Evolutionary conservation across 2,797 vertebrate genomes (phyloP), one percentile per base, ranked within the genome.

Genomic region (Orientallactaga sibirica): DNA sequence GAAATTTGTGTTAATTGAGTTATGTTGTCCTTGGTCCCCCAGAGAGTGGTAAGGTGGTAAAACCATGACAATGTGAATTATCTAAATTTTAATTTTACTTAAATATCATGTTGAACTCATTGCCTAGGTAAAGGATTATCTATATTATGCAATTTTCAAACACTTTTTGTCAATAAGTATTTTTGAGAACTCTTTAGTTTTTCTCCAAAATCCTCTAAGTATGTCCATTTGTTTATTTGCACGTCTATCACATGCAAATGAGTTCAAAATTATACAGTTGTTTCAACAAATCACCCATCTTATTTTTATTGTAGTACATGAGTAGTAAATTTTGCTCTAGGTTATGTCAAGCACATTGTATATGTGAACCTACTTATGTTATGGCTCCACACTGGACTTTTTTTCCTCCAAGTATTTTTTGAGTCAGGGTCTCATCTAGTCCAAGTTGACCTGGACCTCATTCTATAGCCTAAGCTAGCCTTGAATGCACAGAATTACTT

Each of bases 271-370:
- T 61, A 48, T 9, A 10, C 62, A 25, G 1, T 37, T 18, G 4
- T 76, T 71, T 90, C 9, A 24, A 55, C 41, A 24, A 25, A 80
- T 61, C 85, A 61, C 88, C 4, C 14, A 70, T 16, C 20, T 85
- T 84, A 73, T 52, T 80, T 92, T 92, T 88, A 81, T 61, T n/a
- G 68, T 86, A 55, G 58, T 33, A 66, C 64, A 66, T 37, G 25
- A 62, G 3, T 62, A 52, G 5, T 86, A 67, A 70, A 70, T 73
- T 92, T 78, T 68, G 0, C 15, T 95, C 11, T 33, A 37, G 29
- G 77, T 67, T 41, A 77, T 66, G 29, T 41, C 7, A 76, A 83
- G 37, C 1, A 79, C 73, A 55, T 89, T 15, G 87, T 68, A 71
- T 48, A 41, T 82, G 2, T 80, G 74, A n/a, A 58, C 4, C 33